Conservation (phyloP, 1,140 invertebrate genomes). For the Lepidotrigona ventralis region DNA sequence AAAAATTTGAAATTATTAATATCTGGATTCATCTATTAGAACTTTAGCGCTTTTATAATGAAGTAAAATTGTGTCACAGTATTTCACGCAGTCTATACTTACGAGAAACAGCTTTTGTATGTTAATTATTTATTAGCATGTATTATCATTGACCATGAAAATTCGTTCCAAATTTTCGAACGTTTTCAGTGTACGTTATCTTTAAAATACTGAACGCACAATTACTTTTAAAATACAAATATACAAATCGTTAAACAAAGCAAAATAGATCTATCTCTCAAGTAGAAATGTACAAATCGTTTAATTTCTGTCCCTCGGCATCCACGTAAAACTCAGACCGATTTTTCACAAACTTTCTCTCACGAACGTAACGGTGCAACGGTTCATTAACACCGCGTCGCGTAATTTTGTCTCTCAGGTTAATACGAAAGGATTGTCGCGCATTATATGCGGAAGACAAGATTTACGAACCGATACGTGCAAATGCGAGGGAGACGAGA, state of each 20-base stretch:
- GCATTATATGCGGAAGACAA: conserved; percentile 15
- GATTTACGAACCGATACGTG: conserved; percentile 23
- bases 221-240: too few species aligned
- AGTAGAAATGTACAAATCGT: too few species aligned
- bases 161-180: not conserved
- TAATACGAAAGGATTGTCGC: not conserved
- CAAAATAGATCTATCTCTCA: too few species aligned
- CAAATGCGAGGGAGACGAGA: not conserved
- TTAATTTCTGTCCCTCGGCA: not conserved
- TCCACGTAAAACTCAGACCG: too few species aligned
- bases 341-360: not conserved
- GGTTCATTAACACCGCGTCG: not conserved
- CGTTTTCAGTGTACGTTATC: too few species aligned
- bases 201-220: too few species aligned
- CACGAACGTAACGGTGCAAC: not conserved
- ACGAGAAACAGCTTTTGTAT: not conserved
- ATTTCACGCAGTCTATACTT: not conserved
- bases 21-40: not conserved
- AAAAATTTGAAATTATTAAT: not conserved
- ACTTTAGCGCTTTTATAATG: not conserved
- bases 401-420: not conserved
- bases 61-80: not conserved
- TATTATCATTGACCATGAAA: not conserved
- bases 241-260: too few species aligned
- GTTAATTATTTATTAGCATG: not conserved